These are phyloP conservation scores for Micromussa lordhowensis DNA, from an alignment of 92 coral and sea anemone genomes.

Conservation along the genomic window DNA sequence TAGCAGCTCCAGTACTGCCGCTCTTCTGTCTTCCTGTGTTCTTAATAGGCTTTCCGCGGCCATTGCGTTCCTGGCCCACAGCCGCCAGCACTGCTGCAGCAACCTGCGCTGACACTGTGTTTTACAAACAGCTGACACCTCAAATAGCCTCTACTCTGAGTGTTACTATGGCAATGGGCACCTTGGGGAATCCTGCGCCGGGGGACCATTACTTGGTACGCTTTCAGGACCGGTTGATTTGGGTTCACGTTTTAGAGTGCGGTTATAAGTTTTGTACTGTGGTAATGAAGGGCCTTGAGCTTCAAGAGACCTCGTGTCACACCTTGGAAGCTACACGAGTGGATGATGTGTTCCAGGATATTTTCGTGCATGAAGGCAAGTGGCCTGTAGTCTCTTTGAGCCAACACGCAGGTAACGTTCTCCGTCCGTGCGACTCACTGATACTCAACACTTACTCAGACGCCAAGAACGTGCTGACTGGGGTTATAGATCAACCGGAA, in stretches of 20 bases:
- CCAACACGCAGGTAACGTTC: constrained; percentile 64
- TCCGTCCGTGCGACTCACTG: constrained; percentile 82
- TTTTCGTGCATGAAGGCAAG: constrained; percentile 80
- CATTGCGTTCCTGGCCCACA: constrained; percentile 91
- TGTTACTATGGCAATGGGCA: constrained; percentile 76
- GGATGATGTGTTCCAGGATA: constrained; percentile 90
- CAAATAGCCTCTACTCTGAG: too few species aligned
- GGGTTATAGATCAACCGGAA: constrained; percentile 95
- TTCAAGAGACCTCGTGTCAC: constrained; percentile 97
- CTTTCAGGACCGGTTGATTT: constrained; percentile 87
- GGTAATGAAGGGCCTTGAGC: constrained; percentile 87
- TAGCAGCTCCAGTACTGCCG: constrained; percentile 91
- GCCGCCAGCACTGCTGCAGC: constrained; percentile 71
- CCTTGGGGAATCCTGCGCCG: constrained; percentile 69
- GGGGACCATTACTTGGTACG: constrained; percentile 87
- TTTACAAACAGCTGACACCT: constrained; percentile 90
- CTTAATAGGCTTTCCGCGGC: constrained; percentile 95
- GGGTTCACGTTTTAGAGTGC: constrained; percentile 87
- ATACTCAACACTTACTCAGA: constrained; percentile 84
- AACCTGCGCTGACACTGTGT: constrained; percentile 80
- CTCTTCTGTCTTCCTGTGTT: too few species aligned
- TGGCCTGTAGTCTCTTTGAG: constrained; percentile 76
- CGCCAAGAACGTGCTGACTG: constrained; percentile 91
- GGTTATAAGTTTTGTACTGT: constrained; percentile 86
- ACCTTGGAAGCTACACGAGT: constrained; percentile 94